These are phyloP conservation scores for Pteromalus puparum DNA, from an alignment of 1,140 invertebrate species.

Conservation along the genomic window DNA sequence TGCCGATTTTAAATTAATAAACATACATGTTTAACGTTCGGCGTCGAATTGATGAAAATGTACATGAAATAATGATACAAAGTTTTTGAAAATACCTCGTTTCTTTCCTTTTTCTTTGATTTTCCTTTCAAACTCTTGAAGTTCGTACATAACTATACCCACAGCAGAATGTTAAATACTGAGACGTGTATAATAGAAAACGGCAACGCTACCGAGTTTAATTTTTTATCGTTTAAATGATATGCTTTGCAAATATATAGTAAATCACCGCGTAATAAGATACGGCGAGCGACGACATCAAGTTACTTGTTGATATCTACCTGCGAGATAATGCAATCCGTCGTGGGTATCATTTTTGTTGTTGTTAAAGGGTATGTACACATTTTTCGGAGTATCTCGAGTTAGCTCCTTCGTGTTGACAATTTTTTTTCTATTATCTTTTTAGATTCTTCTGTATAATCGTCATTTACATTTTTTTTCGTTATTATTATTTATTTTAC, in stretches of 20 bases:
- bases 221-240: conserved; percentile 35
- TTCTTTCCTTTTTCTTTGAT: neutral
- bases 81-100: conserved; percentile 22
- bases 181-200: neutral
- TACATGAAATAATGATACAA: no score
- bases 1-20: neutral
- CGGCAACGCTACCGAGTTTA: neutral
- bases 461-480: neutral
- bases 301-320: neutral
- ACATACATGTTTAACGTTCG: neutral
- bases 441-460: neutral
- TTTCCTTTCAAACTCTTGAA: conserved; percentile 38
- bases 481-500: neutral
- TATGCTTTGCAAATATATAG: conserved; percentile 41
- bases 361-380: no score
- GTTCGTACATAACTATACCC: conserved; percentile 16
- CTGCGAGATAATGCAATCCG: neutral
- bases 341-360: no score
- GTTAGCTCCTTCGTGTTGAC: neutral
- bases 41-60: no score
- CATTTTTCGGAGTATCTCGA: neutral
- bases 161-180: neutral
- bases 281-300: neutral
- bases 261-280: conserved; percentile 26
- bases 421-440: neutral